These are phyloP conservation scores for Cyphomyrmex costatus DNA, from an alignment of 1,140 invertebrate species.

Conservation along the genomic window DNA sequence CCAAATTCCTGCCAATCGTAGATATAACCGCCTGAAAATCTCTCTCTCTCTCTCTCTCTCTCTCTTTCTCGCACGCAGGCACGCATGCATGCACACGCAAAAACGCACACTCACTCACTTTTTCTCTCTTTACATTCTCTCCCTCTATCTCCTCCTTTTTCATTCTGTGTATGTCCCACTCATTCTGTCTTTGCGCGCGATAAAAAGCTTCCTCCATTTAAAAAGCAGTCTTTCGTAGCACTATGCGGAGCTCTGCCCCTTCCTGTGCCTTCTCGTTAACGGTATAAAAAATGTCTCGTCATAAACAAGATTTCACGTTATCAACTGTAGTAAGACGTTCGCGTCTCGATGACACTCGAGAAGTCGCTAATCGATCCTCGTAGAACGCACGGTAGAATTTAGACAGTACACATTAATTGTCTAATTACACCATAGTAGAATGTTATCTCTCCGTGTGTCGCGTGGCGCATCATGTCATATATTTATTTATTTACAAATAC, in stretches of 20 bases:
- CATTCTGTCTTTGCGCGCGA: slow-evolving; percentile 55
- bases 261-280: slow-evolving; percentile 53
- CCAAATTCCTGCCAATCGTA: slow-evolving; percentile 65
- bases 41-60: slow-evolving; percentile 1
- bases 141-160: slow-evolving; percentile 16
- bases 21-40: slow-evolving; percentile 65
- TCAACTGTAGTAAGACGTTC: slow-evolving; percentile 5
- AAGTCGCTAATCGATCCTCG: slow-evolving; percentile 9
- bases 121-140: not conserved
- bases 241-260: slow-evolving; percentile 62
- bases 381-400: not conserved
- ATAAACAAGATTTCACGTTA: slow-evolving; percentile 4
- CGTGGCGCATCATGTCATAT: slow-evolving; percentile 49
- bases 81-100: no score
- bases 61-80: not conserved
- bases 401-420: no score
- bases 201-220: slow-evolving; percentile 70
- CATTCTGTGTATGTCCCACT: slow-evolving; percentile 3
- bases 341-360: not conserved
- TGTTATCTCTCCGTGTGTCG: not conserved
- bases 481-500: slow-evolving; percentile 72
- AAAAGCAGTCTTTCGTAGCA: slow-evolving; percentile 82
- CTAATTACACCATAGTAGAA: slow-evolving; percentile 1
- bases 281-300: slow-evolving; percentile 44
- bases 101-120: no score